phyloP scores from a whole-genome alignment of 1,140 invertebrate species.

The Andricus grossulariae region DNA sequence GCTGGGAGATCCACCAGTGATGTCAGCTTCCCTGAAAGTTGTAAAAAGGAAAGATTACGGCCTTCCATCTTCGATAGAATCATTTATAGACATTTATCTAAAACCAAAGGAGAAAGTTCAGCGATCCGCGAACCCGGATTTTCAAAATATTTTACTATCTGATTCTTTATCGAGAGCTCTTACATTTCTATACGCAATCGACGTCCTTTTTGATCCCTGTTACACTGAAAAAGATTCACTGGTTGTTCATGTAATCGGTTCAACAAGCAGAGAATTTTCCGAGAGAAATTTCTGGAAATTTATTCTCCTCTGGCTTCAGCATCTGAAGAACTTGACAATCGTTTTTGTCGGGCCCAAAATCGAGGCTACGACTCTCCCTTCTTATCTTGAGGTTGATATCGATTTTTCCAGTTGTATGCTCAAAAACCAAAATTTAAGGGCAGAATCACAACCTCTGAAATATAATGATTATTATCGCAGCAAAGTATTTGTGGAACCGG shows the following conservation, averaged over 20 bases:
- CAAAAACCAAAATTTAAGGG: neutral
- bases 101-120: no score
- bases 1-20: neutral
- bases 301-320: neutral
- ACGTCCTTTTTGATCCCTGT: neutral
- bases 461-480: neutral
- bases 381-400: no score
- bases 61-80: neutral
- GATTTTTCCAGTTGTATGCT: neutral
- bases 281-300: neutral
- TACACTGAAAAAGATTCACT: neutral
- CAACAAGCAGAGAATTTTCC: neutral
- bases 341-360: neutral
- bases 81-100: neutral
- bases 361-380: neutral
- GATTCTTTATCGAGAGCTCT: neutral
- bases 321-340: neutral
- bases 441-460: neutral
- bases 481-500: no score
- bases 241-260: neutral
- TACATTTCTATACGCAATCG: neutral
- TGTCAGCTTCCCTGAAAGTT: neutral
- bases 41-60: neutral
- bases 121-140: neutral
- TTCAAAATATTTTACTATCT: neutral